Conservation (phyloP, 2,113 vertebrate species). For the Uropsilus gracilis region DNA sequence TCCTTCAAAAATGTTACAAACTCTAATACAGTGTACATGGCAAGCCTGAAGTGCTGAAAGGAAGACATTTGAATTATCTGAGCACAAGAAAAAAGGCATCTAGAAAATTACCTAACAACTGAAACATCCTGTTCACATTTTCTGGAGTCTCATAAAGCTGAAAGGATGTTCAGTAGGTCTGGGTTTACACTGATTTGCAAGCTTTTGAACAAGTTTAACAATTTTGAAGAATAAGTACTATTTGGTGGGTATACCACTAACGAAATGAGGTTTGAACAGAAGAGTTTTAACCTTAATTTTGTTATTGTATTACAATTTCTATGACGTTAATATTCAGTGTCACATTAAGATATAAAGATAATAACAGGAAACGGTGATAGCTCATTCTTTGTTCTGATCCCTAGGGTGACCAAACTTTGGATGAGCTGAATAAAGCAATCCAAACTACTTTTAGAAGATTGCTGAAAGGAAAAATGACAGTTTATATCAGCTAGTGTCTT, state of each 20-base stretch:
- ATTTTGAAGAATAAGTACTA: conserved; percentile 53
- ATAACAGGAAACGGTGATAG: conserved; percentile 59
- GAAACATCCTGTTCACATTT: conserved; percentile 70
- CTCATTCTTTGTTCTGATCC: conserved; percentile 51
- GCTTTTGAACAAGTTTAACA: conserved; percentile 61
- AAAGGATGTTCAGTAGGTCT: conserved; percentile 46
- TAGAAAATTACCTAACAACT: conserved; percentile 77
- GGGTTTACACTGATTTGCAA: conserved; percentile 72
- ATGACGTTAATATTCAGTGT: conserved; percentile 53
- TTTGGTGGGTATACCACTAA: conserved; percentile 28
- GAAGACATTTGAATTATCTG: conserved; percentile 71
- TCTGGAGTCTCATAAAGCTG: conserved; percentile 64
- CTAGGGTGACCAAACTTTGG: neutral
- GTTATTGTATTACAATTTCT: conserved; percentile 35
- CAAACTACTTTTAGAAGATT: conserved; percentile 2
- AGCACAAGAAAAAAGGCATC: conserved; percentile 54
- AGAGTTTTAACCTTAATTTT: conserved; percentile 64
- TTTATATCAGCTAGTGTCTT: neutral
- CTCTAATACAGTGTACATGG: conserved; percentile 63
- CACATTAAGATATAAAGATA: conserved; percentile 53
- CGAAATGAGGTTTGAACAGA: conserved; percentile 54
- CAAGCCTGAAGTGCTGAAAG: conserved; percentile 71
- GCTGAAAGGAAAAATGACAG: conserved; percentile 34
- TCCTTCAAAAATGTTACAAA: conserved; percentile 61
- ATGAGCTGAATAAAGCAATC: conserved; percentile 61